Evolutionary conservation across 1,140 invertebrate genomes (phyloP).

Genomic region (Dysdera silvatica): DNA sequence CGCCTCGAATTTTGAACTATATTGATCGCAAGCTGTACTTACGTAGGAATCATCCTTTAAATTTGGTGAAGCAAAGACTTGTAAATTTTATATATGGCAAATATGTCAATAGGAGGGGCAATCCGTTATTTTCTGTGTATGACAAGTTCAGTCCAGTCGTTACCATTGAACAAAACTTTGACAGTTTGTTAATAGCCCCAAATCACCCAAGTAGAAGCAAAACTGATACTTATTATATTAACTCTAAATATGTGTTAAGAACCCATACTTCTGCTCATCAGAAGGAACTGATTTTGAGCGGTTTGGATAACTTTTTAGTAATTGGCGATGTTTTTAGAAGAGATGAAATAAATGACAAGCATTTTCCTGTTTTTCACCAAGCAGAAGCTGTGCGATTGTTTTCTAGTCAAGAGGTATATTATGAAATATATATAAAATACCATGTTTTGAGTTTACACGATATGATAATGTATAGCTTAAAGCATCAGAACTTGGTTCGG

Average conservation of each 20-base stretch:
- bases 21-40: slow-evolving; percentile 71
- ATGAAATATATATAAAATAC: neutral
- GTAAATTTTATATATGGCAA: slow-evolving; percentile 75
- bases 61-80: slow-evolving; percentile 67
- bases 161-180: slow-evolving; percentile 36
- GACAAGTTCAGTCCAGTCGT: slow-evolving; percentile 41
- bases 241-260: slow-evolving; percentile 64
- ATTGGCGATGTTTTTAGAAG: slow-evolving; percentile 93
- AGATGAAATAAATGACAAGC: slow-evolving; percentile 89
- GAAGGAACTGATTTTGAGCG: slow-evolving; percentile 71
- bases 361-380: slow-evolving; percentile 98
- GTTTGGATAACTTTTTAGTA: slow-evolving; percentile 85
- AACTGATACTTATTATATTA: slow-evolving; percentile 88
- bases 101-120: slow-evolving; percentile 64
- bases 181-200: slow-evolving; percentile 56
- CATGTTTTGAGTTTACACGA: neutral
- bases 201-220: slow-evolving; percentile 70
- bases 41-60: slow-evolving; percentile 69
- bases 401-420: slow-evolving; percentile 61
- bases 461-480: neutral
- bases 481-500: neutral
- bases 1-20: slow-evolving; percentile 67
- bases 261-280: slow-evolving; percentile 96
- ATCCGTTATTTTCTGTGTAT: slow-evolving; percentile 79
- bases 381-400: slow-evolving; percentile 77